Evolutionary conservation across 1,140 invertebrate species (phyloP).

Genomic region (Penaeus japonicus): DNA sequence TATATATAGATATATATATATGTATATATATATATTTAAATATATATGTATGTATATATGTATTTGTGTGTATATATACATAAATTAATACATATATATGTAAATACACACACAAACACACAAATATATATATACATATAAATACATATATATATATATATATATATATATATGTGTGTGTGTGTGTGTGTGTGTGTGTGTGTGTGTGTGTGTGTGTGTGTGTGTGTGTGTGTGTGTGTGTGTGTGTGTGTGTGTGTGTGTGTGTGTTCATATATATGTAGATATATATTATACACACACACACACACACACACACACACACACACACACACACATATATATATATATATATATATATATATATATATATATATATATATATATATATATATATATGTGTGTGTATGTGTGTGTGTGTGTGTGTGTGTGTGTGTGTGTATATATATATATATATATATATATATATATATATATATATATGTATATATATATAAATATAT

Average conservation of each 20-base stretch:
- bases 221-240: background rate
- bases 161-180: constrained; percentile 9
- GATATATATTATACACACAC: background rate
- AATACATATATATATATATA: constrained; percentile 1
- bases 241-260: background rate
- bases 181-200: background rate
- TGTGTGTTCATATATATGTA: background rate
- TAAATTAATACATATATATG: too few species aligned
- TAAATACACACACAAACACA: too few species aligned
- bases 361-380: background rate
- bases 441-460: background rate
- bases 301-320: background rate
- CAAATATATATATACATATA: background rate
- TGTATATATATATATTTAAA: too few species aligned
- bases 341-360: background rate
- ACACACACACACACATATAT: background rate
- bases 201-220: constrained; percentile 14
- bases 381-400: constrained; percentile 15
- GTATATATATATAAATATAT: background rate
- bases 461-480: background rate
- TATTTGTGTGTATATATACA: too few species aligned
- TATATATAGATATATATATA: too few species aligned
- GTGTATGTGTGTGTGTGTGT: constrained; percentile 11
- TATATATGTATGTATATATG: too few species aligned
- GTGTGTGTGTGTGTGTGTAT: constrained; percentile 9